Evolutionary conservation across 2,797 vertebrate genomes (phyloP).

Genomic region (Lutjanus campechanus): DNA sequence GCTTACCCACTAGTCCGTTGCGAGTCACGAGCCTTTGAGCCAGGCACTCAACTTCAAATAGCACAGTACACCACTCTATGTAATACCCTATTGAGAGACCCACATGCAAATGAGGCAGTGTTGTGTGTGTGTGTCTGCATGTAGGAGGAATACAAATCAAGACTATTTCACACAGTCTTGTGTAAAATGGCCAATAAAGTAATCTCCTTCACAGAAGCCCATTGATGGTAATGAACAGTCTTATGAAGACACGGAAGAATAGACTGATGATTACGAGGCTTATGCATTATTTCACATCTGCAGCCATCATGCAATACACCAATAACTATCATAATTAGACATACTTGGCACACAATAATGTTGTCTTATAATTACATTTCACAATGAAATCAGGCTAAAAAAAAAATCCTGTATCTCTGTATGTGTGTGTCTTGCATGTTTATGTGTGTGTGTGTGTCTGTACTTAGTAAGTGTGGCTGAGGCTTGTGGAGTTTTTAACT

Average conservation of each 20-base stretch:
- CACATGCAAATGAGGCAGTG: slow-evolving; percentile 7
- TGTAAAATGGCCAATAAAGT: slow-evolving; percentile 54
- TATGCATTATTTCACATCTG: slow-evolving; percentile 63
- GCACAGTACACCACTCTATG: not conserved
- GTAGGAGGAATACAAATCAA: slow-evolving; percentile 35
- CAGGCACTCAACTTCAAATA: not conserved
- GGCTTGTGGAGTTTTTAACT: slow-evolving; percentile 59
- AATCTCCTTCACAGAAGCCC: slow-evolving; percentile 53
- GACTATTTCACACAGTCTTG: slow-evolving; percentile 41
- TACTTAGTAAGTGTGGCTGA: slow-evolving; percentile 53
- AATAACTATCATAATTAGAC: slow-evolving; percentile 75
- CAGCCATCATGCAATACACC: slow-evolving; percentile 50
- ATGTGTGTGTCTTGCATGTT: not conserved
- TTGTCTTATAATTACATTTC: slow-evolving; percentile 73
- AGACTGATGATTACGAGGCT: slow-evolving; percentile 69
- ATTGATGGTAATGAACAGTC: slow-evolving; percentile 69
- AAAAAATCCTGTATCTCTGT: not conserved
- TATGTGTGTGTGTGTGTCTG: slow-evolving; percentile 21
- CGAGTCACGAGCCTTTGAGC: slow-evolving; percentile 7
- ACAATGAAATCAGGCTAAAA: slow-evolving; percentile 59
- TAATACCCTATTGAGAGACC: not conserved
- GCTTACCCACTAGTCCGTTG: too few species aligned
- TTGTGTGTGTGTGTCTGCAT: slow-evolving; percentile 1
- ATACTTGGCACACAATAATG: slow-evolving; percentile 63
- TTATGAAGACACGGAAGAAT: slow-evolving; percentile 64